Conservation (phyloP, 2,113 vertebrate species). For the Megaleporinus macrocephalus region DNA sequence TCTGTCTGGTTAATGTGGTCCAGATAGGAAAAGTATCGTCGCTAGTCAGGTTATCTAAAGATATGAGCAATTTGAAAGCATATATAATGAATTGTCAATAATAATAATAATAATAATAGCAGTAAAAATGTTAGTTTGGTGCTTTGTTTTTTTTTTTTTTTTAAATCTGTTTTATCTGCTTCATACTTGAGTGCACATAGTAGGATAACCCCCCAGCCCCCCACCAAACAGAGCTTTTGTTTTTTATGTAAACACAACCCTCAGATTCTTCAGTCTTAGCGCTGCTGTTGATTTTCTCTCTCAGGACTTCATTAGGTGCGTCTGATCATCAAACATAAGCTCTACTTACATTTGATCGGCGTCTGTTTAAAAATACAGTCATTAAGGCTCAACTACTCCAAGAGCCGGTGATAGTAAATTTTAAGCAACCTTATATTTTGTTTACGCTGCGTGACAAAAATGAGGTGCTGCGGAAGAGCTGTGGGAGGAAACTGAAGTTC, state of each 20-base stretch:
- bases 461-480: background rate
- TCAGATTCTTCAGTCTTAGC: background rate
- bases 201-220: conserved; percentile 3
- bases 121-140: conserved; percentile 5
- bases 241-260: conserved; percentile 17
- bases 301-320: conserved; percentile 42
- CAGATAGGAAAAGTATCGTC: too few relatives aligned
- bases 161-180: background rate
- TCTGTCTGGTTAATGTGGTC: too few relatives aligned
- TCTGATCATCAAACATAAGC: background rate
- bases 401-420: background rate
- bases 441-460: background rate
- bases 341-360: conserved; percentile 37
- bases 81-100: too few relatives aligned
- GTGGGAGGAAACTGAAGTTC: background rate
- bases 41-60: too few relatives aligned
- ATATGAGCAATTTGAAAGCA: too few relatives aligned
- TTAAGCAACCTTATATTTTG: background rate
- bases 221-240: conserved; percentile 28
- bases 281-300: conserved; percentile 1
- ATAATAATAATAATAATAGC: background rate
- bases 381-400: background rate
- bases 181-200: background rate
- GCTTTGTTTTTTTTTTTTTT: background rate
- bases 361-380: conserved; percentile 20